These are phyloP conservation scores for Tokudaia tokunoshimensis DNA, from an alignment of 2,797 vertebrate genomes.

Conservation along the genomic window DNA sequence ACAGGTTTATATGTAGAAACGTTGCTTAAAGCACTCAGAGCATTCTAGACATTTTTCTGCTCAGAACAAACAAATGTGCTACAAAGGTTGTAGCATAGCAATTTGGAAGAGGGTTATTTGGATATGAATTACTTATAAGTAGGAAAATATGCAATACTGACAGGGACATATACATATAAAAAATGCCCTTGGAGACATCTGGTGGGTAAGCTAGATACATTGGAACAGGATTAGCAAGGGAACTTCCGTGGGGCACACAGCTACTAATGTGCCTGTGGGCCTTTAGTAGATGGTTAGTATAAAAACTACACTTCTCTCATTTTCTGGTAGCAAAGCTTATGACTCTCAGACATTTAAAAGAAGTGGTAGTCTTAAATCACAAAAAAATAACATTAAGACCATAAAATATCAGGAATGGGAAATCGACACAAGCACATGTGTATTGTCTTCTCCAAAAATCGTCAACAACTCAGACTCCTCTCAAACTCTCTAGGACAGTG, in stretches of 20 bases:
- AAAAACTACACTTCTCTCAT: slow-evolving; percentile 61
- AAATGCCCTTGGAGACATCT: not conserved
- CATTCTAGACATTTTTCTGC: slow-evolving; percentile 18
- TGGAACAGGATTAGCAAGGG: slow-evolving; percentile 16
- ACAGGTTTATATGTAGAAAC: not conserved
- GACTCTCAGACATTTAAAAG: not conserved
- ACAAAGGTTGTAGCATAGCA: not conserved
- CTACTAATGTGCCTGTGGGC: not conserved
- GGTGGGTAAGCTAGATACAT: not conserved
- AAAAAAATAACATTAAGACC: not conserved
- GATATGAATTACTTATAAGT: slow-evolving; percentile 7
- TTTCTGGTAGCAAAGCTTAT: not conserved
- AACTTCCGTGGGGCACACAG: not conserved
- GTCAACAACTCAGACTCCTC: not conserved
- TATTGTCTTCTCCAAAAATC: not conserved
- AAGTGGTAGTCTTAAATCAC: not conserved
- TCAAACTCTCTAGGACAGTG: not conserved
- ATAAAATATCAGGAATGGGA: accelerated
- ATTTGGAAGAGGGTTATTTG: not conserved
- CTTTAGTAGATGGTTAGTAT: slow-evolving; percentile 3
- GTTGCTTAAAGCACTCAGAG: not conserved
- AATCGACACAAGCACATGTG: not conserved
- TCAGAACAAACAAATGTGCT: slow-evolving; percentile 24
- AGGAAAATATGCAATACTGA: not conserved
- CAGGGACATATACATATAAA: slow-evolving; percentile 29